phyloP scores from a whole-genome alignment of 2,797 vertebrate species.

The Anomalospiza imberbis region DNA sequence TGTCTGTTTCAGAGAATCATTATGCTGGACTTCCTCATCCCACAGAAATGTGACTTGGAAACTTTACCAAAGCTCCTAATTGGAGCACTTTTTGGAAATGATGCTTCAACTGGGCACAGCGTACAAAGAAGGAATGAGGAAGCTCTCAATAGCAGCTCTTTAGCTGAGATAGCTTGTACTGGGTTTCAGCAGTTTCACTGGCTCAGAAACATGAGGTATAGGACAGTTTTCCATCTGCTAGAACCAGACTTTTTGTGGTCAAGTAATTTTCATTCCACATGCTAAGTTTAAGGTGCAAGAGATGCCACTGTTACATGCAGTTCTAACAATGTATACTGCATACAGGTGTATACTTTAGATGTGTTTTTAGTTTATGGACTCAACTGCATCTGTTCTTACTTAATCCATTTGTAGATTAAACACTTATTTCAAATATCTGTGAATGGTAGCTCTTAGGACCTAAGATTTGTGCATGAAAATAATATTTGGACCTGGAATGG shows the following conservation, averaged over 20 bases:
- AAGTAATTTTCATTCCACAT: neutral
- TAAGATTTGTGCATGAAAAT: neutral
- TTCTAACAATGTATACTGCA: neutral
- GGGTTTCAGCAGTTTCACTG: neutral
- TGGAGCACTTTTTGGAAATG: conserved; percentile 1
- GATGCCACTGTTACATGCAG: neutral
- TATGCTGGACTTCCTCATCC: neutral
- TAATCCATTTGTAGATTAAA: neutral
- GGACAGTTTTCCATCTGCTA: neutral
- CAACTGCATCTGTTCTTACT: neutral
- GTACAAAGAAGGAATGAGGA: neutral
- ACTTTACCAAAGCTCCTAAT: conserved; percentile 9
- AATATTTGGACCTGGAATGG: neutral
- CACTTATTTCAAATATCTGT: neutral
- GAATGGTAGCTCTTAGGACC: neutral
- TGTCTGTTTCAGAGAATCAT: neutral
- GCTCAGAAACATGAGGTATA: neutral
- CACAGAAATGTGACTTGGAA: conserved; percentile 45
- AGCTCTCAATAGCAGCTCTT: neutral
- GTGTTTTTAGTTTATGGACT: neutral
- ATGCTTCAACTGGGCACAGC: neutral
- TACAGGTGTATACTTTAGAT: neutral
- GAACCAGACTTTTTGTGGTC: neutral
- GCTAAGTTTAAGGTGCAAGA: neutral
- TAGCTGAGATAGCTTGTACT: neutral